A percentile compares a stretch with the other conserved stretches of the same genome.
These are phyloP conservation scores for Protophormia terraenovae DNA, from an alignment of 2,888 invertebrate species.

Conservation along the genomic window DNA sequence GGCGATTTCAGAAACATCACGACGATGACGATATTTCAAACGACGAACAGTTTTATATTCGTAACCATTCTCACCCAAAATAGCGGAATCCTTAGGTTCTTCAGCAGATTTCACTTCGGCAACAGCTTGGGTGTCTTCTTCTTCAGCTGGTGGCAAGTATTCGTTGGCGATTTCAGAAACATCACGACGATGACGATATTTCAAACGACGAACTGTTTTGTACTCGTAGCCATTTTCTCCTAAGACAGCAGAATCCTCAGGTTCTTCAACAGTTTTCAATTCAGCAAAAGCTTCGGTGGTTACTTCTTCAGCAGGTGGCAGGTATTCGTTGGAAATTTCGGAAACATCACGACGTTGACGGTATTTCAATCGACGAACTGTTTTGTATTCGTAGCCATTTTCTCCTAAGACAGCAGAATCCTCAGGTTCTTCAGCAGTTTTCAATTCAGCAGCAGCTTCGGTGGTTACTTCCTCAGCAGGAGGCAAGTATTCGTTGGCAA, in stretches of 20 bases:
- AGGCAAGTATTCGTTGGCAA: constrained; percentile 74
- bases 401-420: constrained; percentile 54
- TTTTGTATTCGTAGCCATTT: constrained; percentile 70
- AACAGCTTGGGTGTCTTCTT: constrained; percentile 5
- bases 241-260: constrained; percentile 58
- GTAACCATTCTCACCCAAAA: constrained; percentile 55
- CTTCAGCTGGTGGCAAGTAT: constrained; percentile 69
- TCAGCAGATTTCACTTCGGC: constrained; percentile 12
- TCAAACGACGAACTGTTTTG: constrained; percentile 68
- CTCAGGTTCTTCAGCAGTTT: constrained; percentile 32
- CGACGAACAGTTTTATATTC: constrained; percentile 70
- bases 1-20: constrained; percentile 72
- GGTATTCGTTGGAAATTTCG: constrained; percentile 65
- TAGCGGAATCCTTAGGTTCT: constrained; percentile 44
- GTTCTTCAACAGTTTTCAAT: constrained; percentile 21
- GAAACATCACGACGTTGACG: constrained; percentile 62
- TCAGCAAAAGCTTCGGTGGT: constrained; percentile 28
- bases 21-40: constrained; percentile 66
- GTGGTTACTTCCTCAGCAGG: constrained; percentile 64
- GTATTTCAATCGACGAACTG: constrained; percentile 64
- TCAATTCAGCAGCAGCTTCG: constrained; percentile 6
- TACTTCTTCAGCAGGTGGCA: constrained; percentile 63
- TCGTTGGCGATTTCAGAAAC: constrained; percentile 65
- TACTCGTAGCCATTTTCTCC: constrained; percentile 70
- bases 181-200: constrained; percentile 67